A percentile compares a stretch with the other conserved stretches of the same genome.
phyloP scores from a whole-genome alignment of 1,140 invertebrate genomes.

The Hesperophylax magnus region DNA sequence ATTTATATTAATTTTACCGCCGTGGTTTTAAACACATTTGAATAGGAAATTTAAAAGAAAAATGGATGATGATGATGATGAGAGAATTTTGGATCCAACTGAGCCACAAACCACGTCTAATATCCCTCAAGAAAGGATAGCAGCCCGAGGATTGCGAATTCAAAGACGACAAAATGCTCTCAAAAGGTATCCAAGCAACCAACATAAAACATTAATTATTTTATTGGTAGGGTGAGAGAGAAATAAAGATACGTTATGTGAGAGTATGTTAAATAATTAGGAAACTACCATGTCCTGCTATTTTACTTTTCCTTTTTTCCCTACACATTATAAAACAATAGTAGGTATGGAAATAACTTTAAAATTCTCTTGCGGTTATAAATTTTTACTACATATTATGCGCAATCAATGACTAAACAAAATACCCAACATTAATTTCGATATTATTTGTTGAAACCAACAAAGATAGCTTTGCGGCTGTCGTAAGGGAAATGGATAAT shows the following conservation, averaged over 20 bases:
- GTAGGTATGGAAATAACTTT: too few relatives aligned
- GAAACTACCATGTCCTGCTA: too few relatives aligned
- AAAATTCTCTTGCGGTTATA: too few relatives aligned
- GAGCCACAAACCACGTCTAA: slow-evolving; percentile 71
- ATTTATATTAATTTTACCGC: background rate
- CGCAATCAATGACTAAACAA: too few relatives aligned
- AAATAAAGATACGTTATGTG: too few relatives aligned
- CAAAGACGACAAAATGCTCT: slow-evolving; percentile 72
- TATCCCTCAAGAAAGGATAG: slow-evolving; percentile 75
- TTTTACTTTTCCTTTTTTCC: too few relatives aligned
- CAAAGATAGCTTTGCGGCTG: background rate
- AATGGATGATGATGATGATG: slow-evolving; percentile 63
- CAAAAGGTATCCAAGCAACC: slow-evolving; percentile 67
- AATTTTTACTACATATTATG: too few relatives aligned
- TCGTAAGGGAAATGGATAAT: background rate
- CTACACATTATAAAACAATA: too few relatives aligned
- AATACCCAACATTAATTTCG: too few relatives aligned
- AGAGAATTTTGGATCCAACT: slow-evolving; percentile 65
- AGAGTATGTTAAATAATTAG: too few relatives aligned
- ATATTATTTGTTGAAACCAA: background rate
- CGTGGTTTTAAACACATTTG: background rate
- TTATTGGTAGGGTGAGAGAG: background rate
- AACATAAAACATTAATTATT: too few relatives aligned
- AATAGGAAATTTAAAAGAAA: background rate
- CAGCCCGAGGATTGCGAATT: slow-evolving; percentile 74